Evolutionary conservation across 2,113 vertebrate genomes (phyloP).

Genomic region (Eulacestoma nigropectus): DNA sequence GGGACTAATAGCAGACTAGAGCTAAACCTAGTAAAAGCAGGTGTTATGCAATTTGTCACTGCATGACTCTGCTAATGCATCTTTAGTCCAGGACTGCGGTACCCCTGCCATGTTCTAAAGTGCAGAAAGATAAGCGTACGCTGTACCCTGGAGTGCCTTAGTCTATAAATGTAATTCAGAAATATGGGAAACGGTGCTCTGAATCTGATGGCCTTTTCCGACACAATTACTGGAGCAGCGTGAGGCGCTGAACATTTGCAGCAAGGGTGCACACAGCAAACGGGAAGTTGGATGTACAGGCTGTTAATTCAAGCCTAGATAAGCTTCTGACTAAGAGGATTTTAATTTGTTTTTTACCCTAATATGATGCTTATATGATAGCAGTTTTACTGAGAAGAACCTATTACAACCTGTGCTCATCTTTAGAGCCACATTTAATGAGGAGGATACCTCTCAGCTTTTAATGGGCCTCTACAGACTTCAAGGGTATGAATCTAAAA

Average conservation of each 20-base stretch:
- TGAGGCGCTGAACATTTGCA: slow-evolving; percentile 19
- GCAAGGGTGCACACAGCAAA: background rate
- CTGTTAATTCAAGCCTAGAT: slow-evolving; percentile 26
- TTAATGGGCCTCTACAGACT: background rate
- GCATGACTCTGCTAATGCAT: slow-evolving; percentile 31
- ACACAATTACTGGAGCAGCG: background rate
- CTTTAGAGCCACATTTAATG: background rate
- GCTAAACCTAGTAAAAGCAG: slow-evolving; percentile 21
- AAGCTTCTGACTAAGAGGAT: background rate
- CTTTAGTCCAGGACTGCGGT: background rate
- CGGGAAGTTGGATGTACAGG: fast-evolving
- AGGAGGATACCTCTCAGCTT: background rate
- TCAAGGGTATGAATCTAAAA: background rate
- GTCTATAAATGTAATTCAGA: slow-evolving; percentile 35
- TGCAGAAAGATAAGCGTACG: background rate
- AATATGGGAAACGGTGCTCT: background rate
- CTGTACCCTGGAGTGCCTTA: slow-evolving; percentile 4
- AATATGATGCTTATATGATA: background rate
- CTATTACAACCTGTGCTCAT: background rate
- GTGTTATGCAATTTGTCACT: slow-evolving; percentile 7
- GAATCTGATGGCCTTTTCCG: slow-evolving; percentile 15
- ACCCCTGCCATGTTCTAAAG: slow-evolving; percentile 45
- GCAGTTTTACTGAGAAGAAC: background rate
- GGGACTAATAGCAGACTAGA: slow-evolving; percentile 18
- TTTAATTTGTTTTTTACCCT: background rate